These are phyloP conservation scores for Eurytoma californica DNA, from an alignment of 2,888 invertebrate species.

Conservation along the genomic window DNA sequence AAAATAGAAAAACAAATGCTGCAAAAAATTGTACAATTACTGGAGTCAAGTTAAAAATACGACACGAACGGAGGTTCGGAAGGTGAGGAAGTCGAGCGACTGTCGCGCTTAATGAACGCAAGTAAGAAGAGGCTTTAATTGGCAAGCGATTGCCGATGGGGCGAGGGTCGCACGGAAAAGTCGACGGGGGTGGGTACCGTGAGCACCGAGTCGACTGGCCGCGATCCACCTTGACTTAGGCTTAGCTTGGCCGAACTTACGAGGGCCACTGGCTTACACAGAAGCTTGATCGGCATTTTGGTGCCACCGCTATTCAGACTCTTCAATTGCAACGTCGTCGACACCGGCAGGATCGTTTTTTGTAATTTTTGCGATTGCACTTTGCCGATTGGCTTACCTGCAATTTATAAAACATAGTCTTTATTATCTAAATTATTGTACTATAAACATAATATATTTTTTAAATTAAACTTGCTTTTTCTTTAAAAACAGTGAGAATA, in stretches of 20 bases:
- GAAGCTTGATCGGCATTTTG: constrained; percentile 65
- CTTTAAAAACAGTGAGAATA: too few species aligned
- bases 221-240: constrained; percentile 61
- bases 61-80: constrained; percentile 8
- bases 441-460: not conserved
- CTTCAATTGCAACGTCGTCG: constrained; percentile 35
- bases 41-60: not conserved
- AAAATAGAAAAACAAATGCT: too few species aligned
- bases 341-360: constrained; percentile 20
- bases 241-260: constrained; percentile 64
- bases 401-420: constrained; percentile 8
- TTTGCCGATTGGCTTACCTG: constrained; percentile 36
- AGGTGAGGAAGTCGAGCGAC: not conserved
- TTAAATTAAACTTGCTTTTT: not conserved
- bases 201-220: constrained; percentile 60
- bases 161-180: constrained; percentile 70
- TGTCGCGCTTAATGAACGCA: not conserved
- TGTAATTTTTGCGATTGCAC: constrained; percentile 20
- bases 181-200: constrained; percentile 67
- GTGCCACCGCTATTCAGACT: constrained; percentile 10
- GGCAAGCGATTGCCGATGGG: constrained; percentile 65
- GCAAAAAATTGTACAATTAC: not conserved
- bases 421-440: not conserved
- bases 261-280: constrained; percentile 69
- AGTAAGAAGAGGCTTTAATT: constrained; percentile 37